Conservation (phyloP, 2,888 invertebrate genomes). For the Caenorhabditis virilis region DNA sequence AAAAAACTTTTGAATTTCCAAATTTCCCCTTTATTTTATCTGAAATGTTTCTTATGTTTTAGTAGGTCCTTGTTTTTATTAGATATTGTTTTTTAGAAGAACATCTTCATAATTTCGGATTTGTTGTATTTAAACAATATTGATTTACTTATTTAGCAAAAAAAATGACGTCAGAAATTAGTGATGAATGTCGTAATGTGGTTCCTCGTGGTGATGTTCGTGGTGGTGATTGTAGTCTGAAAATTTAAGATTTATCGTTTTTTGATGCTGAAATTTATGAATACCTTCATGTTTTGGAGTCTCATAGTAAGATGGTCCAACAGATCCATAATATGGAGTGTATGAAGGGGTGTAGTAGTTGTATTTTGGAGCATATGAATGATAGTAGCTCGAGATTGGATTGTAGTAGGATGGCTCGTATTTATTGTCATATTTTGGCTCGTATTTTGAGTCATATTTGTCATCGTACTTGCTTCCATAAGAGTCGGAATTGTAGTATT, state of each 20-base stretch:
- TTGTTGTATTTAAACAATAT: background rate
- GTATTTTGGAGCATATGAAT: slow-evolving; percentile 34
- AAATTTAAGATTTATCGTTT: background rate
- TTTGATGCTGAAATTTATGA: background rate
- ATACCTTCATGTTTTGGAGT: background rate
- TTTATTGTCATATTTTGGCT: slow-evolving; percentile 10
- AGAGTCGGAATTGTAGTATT: slow-evolving; percentile 35
- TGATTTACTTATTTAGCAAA: background rate
- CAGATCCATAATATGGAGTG: slow-evolving; percentile 1
- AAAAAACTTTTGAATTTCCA: background rate
- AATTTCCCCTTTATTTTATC: background rate
- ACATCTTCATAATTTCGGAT: too few relatives aligned
- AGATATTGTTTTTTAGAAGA: background rate
- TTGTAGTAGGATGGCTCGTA: slow-evolving; percentile 30
- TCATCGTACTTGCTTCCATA: slow-evolving; percentile 33
- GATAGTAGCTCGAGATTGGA: slow-evolving; percentile 26
- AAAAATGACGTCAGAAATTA: background rate
- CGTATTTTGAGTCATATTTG: slow-evolving; percentile 19
- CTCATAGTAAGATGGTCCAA: background rate
- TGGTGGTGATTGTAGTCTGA: slow-evolving; percentile 3
- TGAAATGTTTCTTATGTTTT: background rate
- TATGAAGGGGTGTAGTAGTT: slow-evolving; percentile 5
- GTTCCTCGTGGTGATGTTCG: too few relatives aligned
- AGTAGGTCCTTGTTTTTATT: background rate
- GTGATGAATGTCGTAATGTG: background rate